Evolutionary conservation across 2,888 invertebrate species (phyloP), one percentile per base, ranked within the genome.

Genomic region (Diploptera punctata): DNA sequence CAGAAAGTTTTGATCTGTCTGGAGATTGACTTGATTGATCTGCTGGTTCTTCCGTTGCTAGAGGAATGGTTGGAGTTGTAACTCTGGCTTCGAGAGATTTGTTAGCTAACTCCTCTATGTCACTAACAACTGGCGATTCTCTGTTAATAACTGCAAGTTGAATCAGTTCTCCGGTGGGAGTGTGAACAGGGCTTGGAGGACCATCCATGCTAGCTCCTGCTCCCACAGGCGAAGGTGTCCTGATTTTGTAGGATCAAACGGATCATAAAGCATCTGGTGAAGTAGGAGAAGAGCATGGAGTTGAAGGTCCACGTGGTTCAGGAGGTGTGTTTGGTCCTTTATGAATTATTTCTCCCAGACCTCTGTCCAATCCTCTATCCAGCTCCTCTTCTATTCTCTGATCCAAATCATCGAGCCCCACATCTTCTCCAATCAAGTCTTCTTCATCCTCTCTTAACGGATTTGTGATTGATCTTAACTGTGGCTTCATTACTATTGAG

Each of bases 181-280:
- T 54, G 18, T 65, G 57, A 10, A 19, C 52, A 33, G 72, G 74
- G 18, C 74, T 72, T 1, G 61, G 70, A n/a, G 26, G 79, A 80
- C 16, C 81, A 81, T 71, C 73, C 78, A 13, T 78, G 79, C 77
- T 75, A 83, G 81, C 77, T 86, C 84, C 78, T 75, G 69, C 78
- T 79, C 75, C 78, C 0, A 78, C 80, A 0, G 88, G 89, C 0
- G 90, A 88, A 0, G 88, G 89, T 16, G 91, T 90, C 91, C 84
- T 0, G 94, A 94, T 81, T 93, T 93, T 9, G 95, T 95, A 0
- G 95, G 95, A 83, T 95, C 95, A 82, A 94, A 95, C 1, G 95
- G 95, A 88, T 95, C 95, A 82, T 95, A 95, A n/a, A 2, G 91
- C 94, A 82, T 94, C 93, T 0, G 93, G 93, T 16, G 93, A 90